These are phyloP conservation scores for Therioaphis trifolii DNA, from an alignment of 2,888 invertebrate genomes.

Conservation along the genomic window DNA sequence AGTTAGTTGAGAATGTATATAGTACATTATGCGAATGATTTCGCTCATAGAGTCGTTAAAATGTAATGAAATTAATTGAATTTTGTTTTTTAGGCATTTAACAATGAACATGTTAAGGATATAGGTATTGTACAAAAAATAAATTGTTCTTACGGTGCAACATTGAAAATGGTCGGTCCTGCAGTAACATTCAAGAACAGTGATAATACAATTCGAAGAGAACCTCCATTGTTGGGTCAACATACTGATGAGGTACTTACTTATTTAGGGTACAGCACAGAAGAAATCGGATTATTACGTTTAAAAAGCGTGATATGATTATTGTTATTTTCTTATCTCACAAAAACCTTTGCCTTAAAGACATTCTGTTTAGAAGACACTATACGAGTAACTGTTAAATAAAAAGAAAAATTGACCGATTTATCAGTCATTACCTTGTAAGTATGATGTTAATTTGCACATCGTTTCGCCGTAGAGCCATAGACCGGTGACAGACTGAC, in stretches of 20 bases:
- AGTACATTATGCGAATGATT: too few relatives aligned
- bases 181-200: constrained; percentile 84
- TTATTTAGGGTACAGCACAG: constrained; percentile 75
- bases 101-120: constrained; percentile 84
- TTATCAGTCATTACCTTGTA: constrained; percentile 79
- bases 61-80: neutral
- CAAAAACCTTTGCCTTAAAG: too few relatives aligned
- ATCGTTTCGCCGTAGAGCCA: constrained; percentile 81
- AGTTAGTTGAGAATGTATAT: too few relatives aligned
- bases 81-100: constrained; percentile 75
- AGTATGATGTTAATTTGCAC: constrained; percentile 79
- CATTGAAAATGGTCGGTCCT: constrained; percentile 84
- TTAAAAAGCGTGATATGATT: constrained; percentile 70
- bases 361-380: too few relatives aligned
- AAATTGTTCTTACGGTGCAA: constrained; percentile 77
- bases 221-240: constrained; percentile 89
- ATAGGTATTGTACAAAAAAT: constrained; percentile 80
- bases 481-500: constrained; percentile 76
- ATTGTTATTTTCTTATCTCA: neutral
- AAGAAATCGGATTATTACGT: constrained; percentile 72
- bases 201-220: constrained; percentile 76
- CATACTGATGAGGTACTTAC: constrained; percentile 84
- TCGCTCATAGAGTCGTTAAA: too few relatives aligned
- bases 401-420: too few relatives aligned
- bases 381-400: too few relatives aligned